Evolutionary conservation across 2,888 invertebrate species (phyloP), one percentile per base, ranked within the genome.

Genomic region (Monoplex corrugatus): DNA sequence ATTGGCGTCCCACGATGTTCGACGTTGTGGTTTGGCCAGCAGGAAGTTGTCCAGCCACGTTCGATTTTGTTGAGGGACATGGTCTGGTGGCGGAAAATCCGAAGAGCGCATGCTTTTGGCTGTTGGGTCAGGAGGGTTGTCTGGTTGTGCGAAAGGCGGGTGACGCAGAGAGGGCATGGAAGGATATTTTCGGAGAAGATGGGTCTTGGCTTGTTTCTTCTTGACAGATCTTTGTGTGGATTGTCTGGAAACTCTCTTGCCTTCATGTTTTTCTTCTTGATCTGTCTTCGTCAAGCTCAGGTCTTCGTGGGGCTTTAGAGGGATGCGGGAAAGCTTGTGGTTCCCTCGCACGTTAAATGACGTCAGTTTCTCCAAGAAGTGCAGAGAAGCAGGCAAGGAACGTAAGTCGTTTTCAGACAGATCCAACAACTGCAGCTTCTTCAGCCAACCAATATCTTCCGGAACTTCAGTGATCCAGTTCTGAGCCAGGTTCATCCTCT

Each of bases 281-380:
- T 50, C 35, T 3, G 28, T 40, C 83, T 83, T 0, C 40, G 28
- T 43, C 72, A 19, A 63, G 35, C 0, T 44, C 84, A 35, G 19
- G 28, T 13, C 75, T 72, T 19, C 43, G 10, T 28, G 38, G 35
- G n/a, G 44, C 13, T 19, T 63, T 28, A 86, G 40, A 32, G 43
- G 50, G 13, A 16, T 43, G 44, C 75, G 38, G 35, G 63, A 38
- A 5, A 87, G 80, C 23, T 72, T 91, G 88, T 93, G 91, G 90
- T 95, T 95, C 8, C 95, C 95, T 68, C 92, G 92, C 44, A 95
- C 91, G 89, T 95, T 95, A 90, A 96, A 94, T 68, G 91, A 94
- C 86, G 95, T 94, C 13, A 96, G 93, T 28, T 93, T 92, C 8
- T 91, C 92, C 88, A 96, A 93, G 80, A 78, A 50, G 78, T 88